These are phyloP conservation scores for Sinopyrophorus schimmeli DNA, from an alignment of 2,888 invertebrate species.

Conservation along the genomic window DNA sequence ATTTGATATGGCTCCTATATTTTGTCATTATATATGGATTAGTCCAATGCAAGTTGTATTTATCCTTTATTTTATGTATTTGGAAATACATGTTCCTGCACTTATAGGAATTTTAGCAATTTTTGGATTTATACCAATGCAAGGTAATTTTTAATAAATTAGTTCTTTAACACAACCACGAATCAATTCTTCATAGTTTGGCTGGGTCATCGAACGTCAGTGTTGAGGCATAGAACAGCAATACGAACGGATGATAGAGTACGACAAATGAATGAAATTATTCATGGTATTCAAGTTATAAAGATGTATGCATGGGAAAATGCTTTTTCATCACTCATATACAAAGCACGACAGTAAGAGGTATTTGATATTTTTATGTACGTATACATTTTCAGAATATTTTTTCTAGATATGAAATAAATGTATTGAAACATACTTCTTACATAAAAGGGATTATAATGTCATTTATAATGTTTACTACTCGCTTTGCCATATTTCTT, in stretches of 20 bases:
- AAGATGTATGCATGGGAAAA: slow-evolving; percentile 96
- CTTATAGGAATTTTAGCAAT: slow-evolving; percentile 59
- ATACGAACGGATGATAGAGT: slow-evolving; percentile 80
- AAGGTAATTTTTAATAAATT: slow-evolving; percentile 54
- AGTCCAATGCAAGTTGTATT: slow-evolving; percentile 68
- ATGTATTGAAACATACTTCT: slow-evolving; percentile 61
- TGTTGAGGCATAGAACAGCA: slow-evolving; percentile 65
- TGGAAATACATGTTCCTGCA: slow-evolving; percentile 54
- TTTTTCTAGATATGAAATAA: slow-evolving; percentile 57
- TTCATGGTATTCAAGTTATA: slow-evolving; percentile 85
- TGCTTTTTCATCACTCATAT: slow-evolving; percentile 70
- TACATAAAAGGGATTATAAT: slow-evolving; percentile 68
- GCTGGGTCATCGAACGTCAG: slow-evolving; percentile 58
- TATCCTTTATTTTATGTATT: slow-evolving; percentile 61
- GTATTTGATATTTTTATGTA: slow-evolving; percentile 6
- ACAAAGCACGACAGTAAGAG: slow-evolving; percentile 44
- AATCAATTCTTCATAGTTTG: slow-evolving; percentile 50
- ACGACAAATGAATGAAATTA: slow-evolving; percentile 85
- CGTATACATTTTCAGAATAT: not conserved
- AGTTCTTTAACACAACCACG: not conserved
- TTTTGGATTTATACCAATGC: slow-evolving; percentile 64
- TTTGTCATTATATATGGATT: slow-evolving; percentile 73
- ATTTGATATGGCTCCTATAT: slow-evolving; percentile 70
- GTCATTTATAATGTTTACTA: slow-evolving; percentile 74
- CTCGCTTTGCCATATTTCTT: slow-evolving; percentile 71